A percentile compares a stretch with the other conserved stretches of the same genome.
These are phyloP conservation scores for Lasioglossum marginatum DNA, from an alignment of 2,888 invertebrate genomes.

Conservation along the genomic window DNA sequence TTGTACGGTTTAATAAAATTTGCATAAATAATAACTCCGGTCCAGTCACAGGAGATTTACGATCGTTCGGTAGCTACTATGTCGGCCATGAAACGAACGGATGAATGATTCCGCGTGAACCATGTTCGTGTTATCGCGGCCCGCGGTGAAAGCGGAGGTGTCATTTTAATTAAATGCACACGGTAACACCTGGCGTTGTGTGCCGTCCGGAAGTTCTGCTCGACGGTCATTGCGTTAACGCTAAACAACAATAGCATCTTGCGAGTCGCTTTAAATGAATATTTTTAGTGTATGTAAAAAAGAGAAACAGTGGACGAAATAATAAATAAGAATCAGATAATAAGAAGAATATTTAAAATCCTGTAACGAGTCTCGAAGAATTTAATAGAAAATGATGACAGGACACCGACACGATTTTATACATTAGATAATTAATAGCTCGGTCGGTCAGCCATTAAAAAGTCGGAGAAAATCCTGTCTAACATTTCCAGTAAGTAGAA, in stretches of 20 bases:
- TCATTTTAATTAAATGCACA: constrained; percentile 39
- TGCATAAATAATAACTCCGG: neutral
- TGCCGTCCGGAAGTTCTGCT: constrained; percentile 22
- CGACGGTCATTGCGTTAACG: constrained; percentile 29
- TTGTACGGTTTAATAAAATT: neutral
- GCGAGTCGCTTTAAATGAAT: no score
- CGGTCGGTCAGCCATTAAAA: neutral
- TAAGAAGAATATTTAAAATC: neutral
- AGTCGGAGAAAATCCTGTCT: neutral
- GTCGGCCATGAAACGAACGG: neutral
- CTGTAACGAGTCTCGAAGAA: neutral
- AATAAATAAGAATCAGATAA: neutral
- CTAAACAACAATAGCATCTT: neutral
- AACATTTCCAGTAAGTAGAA: neutral
- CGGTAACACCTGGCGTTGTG: constrained; percentile 18
- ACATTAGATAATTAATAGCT: neutral
- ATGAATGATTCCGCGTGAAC: constrained; percentile 35
- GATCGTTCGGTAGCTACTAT: neutral
- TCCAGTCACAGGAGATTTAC: neutral
- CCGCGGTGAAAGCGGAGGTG: constrained; percentile 36
- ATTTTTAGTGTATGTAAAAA: no score
- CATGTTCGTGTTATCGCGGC: constrained; percentile 19
- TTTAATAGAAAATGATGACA: neutral
- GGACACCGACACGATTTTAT: neutral
- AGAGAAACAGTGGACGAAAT: no score